Evolutionary conservation across 1,140 invertebrate species (phyloP), one percentile per base, ranked within the genome.

Genomic region (Adoxophyes honmai): DNA sequence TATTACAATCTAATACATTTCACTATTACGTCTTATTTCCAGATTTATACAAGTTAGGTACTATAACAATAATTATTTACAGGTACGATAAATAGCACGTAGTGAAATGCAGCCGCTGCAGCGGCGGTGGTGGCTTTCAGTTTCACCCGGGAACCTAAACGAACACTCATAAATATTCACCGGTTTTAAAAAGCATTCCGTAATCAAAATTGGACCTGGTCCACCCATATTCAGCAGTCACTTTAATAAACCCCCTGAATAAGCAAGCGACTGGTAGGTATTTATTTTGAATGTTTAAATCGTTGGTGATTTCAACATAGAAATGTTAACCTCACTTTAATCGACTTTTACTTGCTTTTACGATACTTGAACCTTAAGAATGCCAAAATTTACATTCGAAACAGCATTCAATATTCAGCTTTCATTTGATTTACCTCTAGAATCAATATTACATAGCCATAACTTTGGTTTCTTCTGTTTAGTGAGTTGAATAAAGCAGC

Each of bases 1-100:
- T 48, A 21, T 48, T 48, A 48, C 42, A 48, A 48, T 48, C 42
- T 48, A 48, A 48, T 48, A 48, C 42, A 48, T 48, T 48, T 48
- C 42, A 48, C 42, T 48, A 48, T 48, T 48, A 48, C 42, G 42
- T 48, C 42, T 48, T 48, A 52, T 52, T 52, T 5, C 51, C 14
- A 34, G 34, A 52, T 52, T 52, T 52, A 34, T 35, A 52, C 34
- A 52, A 11, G 33, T 35, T 52, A 28, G 34, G 15, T 52, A 28
- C 42, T 48, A 48, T n/a, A 48, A 10, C 21, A 33, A 13, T 21
- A 10, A 11, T 13, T 11, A 38, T 38, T 39, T 39, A 39, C 15
- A 39, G 38, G 16, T 28, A 28, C 21, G 21, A 3, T 6, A 28
- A 28, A 2, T 28, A 3, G 21, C 21, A 28, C 21, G 21, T 28